Evolutionary conservation across 2,113 vertebrate genomes (phyloP).

Genomic region (Megaceryle maxima): DNA sequence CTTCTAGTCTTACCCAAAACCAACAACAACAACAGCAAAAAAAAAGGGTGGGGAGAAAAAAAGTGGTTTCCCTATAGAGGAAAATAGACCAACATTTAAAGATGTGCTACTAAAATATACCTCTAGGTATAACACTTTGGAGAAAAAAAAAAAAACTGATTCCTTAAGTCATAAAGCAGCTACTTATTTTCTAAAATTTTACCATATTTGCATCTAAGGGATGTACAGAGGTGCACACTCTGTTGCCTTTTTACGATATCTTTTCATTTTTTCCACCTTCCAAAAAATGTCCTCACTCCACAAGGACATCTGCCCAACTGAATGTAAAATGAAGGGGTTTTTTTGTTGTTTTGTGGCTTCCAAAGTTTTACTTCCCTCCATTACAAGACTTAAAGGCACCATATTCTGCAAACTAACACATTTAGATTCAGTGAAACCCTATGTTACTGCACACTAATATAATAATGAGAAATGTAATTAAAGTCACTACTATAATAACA

Average conservation of each 20-base stretch:
- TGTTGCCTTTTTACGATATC: not conserved
- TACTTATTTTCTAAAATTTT: not conserved
- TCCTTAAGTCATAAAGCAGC: not conserved
- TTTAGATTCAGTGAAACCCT: constrained; percentile 53
- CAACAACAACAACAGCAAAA: not conserved
- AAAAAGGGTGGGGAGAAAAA: not conserved
- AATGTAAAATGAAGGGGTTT: not conserved
- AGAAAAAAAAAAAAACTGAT: not conserved
- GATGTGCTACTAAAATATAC: not conserved
- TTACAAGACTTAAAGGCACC: constrained; percentile 65
- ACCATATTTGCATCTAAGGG: not conserved
- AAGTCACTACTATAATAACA: constrained; percentile 68
- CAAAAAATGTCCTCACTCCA: not conserved
- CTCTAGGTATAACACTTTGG: not conserved
- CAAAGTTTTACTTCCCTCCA: not conserved
- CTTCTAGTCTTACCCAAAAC: not conserved
- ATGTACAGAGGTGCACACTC: not conserved
- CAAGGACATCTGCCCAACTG: not conserved
- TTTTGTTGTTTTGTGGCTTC: not conserved
- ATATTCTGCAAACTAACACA: constrained; percentile 50
- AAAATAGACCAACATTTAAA: not conserved
- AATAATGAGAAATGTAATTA: constrained; percentile 72
- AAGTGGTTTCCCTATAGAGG: not conserved
- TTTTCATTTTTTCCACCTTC: not conserved
- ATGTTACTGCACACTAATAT: constrained; percentile 56